Evolutionary conservation across 2,113 vertebrate species (phyloP).

Genomic region (Notothenia coriiceps): DNA sequence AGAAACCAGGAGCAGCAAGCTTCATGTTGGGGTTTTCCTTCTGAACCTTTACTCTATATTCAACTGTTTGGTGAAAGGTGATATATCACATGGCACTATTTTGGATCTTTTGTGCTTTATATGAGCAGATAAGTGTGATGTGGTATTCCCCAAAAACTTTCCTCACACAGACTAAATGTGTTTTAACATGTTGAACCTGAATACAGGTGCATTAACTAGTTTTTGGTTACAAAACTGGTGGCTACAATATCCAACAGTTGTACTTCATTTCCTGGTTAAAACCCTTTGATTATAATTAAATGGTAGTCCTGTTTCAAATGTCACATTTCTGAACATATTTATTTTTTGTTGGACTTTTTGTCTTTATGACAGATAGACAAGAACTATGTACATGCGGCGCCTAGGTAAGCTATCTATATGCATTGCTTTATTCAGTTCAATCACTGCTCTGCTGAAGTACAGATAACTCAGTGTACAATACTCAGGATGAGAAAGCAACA

Average conservation of each 20-base stretch:
- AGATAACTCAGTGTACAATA: slow-evolving; percentile 3
- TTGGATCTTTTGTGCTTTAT: background rate
- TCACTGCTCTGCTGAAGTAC: background rate
- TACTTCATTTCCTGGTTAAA: slow-evolving; percentile 16
- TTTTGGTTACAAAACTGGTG: slow-evolving; percentile 1
- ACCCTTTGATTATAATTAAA: background rate
- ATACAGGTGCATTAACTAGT: slow-evolving; percentile 35
- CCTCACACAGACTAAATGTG: background rate
- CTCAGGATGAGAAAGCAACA: background rate
- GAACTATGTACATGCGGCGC: too few relatives aligned
- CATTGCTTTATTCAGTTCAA: slow-evolving; percentile 19
- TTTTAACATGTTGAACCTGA: slow-evolving; percentile 15
- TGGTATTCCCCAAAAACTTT: slow-evolving; percentile 70
- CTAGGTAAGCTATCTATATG: too few relatives aligned
- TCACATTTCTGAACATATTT: background rate
- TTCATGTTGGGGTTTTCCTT: slow-evolving; percentile 57
- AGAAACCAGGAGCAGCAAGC: slow-evolving; percentile 44
- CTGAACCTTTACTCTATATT: slow-evolving; percentile 26
- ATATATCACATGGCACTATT: slow-evolving; percentile 22
- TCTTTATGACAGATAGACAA: too few relatives aligned
- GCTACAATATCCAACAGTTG: slow-evolving; percentile 1
- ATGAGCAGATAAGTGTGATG: slow-evolving; percentile 1
- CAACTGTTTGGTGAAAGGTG: slow-evolving; percentile 50
- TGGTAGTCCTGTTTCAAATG: background rate
- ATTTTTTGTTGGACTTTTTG: background rate